Conservation (phyloP, 2,113 vertebrate genomes). For the Plectropomus leopardus region DNA sequence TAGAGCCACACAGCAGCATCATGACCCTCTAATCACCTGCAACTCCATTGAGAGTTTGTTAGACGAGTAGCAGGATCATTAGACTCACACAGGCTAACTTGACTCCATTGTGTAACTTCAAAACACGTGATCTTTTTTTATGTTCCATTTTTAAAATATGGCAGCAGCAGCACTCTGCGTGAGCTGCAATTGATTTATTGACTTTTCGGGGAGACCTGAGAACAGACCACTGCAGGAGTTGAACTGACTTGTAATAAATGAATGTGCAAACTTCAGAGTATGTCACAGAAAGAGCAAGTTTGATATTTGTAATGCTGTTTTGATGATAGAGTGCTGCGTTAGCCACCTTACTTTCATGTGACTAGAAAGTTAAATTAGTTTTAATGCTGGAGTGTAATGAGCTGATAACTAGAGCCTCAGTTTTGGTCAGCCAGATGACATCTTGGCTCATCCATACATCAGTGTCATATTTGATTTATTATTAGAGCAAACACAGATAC, state of each 20-base stretch:
- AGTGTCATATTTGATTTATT: not conserved
- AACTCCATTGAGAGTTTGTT: not conserved
- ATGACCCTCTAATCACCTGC: not conserved
- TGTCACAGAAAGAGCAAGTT: not conserved
- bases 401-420: not conserved
- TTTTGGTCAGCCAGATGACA: not conserved
- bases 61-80: not conserved
- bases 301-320: not conserved
- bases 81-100: not conserved
- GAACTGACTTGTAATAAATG: not conserved
- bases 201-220: not conserved
- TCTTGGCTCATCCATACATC: not conserved
- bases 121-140: not conserved
- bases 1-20: not conserved
- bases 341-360: not conserved
- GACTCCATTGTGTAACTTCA: not conserved
- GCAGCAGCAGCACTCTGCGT: not conserved
- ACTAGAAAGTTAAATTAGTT: not conserved
- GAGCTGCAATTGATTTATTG: slow-evolving; percentile 8
- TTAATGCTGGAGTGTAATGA: not conserved
- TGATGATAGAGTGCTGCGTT: not conserved
- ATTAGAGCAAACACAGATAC: not conserved
- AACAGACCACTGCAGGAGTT: not conserved
- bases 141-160: not conserved
- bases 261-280: not conserved